Conservation (phyloP, 2,113 vertebrate genomes). For the Toxotes jaculatrix region DNA sequence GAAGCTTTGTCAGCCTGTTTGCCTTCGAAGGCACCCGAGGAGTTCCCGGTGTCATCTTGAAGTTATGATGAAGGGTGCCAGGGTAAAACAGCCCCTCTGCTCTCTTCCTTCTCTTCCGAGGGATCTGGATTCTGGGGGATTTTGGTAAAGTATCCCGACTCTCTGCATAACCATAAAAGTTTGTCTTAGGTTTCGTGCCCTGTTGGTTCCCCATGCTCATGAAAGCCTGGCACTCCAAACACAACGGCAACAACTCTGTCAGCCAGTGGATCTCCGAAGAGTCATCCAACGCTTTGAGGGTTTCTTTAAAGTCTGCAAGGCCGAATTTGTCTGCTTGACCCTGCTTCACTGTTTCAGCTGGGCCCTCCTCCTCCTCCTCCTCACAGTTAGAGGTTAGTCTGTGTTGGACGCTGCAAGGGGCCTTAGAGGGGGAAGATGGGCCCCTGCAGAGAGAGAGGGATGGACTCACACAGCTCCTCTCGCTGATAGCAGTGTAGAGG, state of each 20-base stretch:
- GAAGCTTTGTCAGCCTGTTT: constrained; percentile 35
- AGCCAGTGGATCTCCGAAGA: constrained; percentile 83
- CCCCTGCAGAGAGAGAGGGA: constrained; percentile 82
- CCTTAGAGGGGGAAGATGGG: constrained; percentile 69
- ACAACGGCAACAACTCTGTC: constrained; percentile 69
- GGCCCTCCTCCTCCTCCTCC: constrained; percentile 85
- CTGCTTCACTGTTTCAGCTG: constrained; percentile 66
- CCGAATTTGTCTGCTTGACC: constrained; percentile 71
- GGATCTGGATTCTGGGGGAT: constrained; percentile 39
- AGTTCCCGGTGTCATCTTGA: constrained; percentile 64
- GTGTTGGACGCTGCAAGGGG: constrained; percentile 74
- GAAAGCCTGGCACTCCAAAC: constrained; percentile 71
- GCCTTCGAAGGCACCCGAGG: constrained; percentile 7
- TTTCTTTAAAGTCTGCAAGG: constrained; percentile 69
- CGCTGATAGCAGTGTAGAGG: constrained; percentile 85
- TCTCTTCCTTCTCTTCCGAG: constrained; percentile 58
- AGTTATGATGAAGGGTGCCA: constrained; percentile 64
- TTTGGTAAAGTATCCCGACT: constrained; percentile 26
- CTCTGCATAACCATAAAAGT: constrained; percentile 61
- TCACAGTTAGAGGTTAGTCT: constrained; percentile 79
- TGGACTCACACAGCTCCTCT: constrained; percentile 87
- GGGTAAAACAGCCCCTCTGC: constrained; percentile 41
- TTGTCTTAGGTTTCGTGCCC: constrained; percentile 69
- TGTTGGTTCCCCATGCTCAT: constrained; percentile 84
- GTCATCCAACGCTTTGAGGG: constrained; percentile 69